Conservation (phyloP, 1,140 invertebrate species). For the Sipha flava region DNA sequence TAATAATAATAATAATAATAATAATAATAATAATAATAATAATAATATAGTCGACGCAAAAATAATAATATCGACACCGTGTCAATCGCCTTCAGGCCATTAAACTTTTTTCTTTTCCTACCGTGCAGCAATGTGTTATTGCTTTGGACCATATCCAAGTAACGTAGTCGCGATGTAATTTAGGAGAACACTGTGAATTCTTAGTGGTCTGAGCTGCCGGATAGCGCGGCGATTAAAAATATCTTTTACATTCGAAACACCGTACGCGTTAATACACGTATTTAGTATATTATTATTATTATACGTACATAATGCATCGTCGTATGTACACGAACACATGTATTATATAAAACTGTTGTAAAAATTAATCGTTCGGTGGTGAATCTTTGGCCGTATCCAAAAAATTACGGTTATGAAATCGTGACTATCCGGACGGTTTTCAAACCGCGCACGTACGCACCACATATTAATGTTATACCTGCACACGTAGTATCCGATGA, state of each 20-base stretch:
- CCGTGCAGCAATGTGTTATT: background rate
- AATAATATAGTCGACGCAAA: background rate
- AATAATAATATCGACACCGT: background rate
- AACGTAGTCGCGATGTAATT: background rate
- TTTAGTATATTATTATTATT: no score
- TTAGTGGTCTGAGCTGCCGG: background rate
- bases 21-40: background rate
- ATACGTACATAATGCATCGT: no score
- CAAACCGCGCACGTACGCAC: no score
- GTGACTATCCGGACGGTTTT: no score
- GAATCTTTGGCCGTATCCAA: no score
- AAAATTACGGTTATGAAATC: no score
- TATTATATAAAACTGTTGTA: no score
- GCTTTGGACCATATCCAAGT: background rate
- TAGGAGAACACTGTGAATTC: background rate
- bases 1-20: background rate
- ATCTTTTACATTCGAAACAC: background rate
- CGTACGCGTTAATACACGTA: no score
- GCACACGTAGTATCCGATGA: no score
- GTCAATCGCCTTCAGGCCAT: background rate
- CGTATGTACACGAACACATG: no score
- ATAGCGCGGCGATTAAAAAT: slow-evolving; percentile 13
- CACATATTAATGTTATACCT: no score
- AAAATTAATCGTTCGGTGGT: no score
- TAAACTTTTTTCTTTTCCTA: background rate